Evolutionary conservation across 2,113 vertebrate species (phyloP).

Genomic region (Lanius collurio): DNA sequence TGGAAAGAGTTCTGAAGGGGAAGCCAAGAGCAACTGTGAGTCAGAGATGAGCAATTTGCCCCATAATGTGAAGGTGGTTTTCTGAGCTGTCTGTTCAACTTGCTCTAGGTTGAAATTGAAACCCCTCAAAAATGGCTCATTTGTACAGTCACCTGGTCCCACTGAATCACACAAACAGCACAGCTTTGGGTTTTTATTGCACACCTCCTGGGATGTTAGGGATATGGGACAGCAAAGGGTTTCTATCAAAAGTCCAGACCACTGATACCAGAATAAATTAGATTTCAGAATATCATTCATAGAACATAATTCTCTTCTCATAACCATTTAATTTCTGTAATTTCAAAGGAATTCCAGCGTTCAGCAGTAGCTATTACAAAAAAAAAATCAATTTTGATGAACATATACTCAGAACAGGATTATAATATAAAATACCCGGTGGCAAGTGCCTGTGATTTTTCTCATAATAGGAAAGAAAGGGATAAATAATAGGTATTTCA

Average conservation of each 20-base stretch:
- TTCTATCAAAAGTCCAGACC: not conserved
- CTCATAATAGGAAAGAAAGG: not conserved
- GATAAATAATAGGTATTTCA: not conserved
- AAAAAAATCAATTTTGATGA: not conserved
- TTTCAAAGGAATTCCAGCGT: not conserved
- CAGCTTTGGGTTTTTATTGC: not conserved
- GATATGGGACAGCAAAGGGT: not conserved
- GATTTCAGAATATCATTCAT: not conserved
- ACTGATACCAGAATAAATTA: not conserved
- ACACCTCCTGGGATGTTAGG: not conserved
- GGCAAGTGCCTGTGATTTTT: not conserved
- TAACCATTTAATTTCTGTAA: not conserved
- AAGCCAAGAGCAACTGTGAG: conserved; percentile 26
- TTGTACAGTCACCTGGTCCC: not conserved
- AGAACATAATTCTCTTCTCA: not conserved
- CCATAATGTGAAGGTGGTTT: conserved; percentile 12
- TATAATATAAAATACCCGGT: not conserved
- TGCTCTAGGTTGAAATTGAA: not conserved
- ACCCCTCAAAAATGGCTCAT: not conserved
- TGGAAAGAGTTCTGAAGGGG: not conserved
- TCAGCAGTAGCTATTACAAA: not conserved
- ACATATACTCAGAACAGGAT: not conserved
- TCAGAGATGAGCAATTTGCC: conserved; percentile 56
- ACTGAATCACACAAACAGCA: not conserved
- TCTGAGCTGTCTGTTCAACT: conserved; percentile 9